Conservation (phyloP, 2,113 vertebrate genomes). For the Etheostoma spectabile region DNA sequence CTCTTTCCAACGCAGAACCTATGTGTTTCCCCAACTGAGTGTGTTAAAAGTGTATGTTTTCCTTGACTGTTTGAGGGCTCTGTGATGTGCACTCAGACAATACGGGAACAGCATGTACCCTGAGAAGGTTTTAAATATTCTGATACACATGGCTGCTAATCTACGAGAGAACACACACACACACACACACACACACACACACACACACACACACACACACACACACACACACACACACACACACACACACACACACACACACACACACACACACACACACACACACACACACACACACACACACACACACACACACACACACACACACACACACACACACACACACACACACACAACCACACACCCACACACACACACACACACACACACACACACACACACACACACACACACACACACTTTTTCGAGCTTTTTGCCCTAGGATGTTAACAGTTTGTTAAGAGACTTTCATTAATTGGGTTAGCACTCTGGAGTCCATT, state of each 20-base stretch:
- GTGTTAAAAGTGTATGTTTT: conserved; percentile 22
- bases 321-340: conserved; percentile 13
- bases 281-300: conserved; percentile 18
- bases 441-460: background rate
- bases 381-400: conserved; percentile 23
- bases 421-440: conserved; percentile 9
- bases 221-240: conserved; percentile 17
- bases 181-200: conserved; percentile 20
- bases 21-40: conserved; percentile 5
- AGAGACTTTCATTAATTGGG: conserved; percentile 10
- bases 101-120: conserved; percentile 65
- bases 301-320: conserved; percentile 20
- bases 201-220: conserved; percentile 14
- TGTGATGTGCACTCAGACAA: conserved; percentile 18
- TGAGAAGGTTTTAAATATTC: conserved; percentile 61
- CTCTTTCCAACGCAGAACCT: background rate
- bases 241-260: conserved; percentile 18
- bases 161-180: conserved; percentile 26
- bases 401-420: conserved; percentile 11
- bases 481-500: conserved; percentile 1
- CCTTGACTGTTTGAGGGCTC: conserved; percentile 16
- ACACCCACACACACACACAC: conserved; percentile 15
- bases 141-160: conserved; percentile 55
- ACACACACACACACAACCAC: conserved; percentile 23
- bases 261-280: conserved; percentile 12